Evolutionary conservation across 2,888 invertebrate genomes (phyloP).

Genomic region (Drosophila eohydei): DNA sequence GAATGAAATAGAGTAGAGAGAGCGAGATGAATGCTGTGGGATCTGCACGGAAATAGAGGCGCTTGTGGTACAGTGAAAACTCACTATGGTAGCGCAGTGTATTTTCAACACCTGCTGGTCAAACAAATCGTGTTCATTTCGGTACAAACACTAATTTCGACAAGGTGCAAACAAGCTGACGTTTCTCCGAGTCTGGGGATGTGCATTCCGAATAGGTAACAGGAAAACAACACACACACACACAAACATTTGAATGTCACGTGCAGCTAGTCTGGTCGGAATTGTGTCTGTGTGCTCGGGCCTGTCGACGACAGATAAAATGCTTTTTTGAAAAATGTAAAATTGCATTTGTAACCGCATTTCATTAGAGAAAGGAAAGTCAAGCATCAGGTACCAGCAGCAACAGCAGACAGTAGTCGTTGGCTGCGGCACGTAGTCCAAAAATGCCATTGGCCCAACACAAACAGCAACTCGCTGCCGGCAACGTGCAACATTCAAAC

Average conservation of each 20-base stretch:
- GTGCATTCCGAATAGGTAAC: slow-evolving; percentile 14
- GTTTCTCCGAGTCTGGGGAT: slow-evolving; percentile 31
- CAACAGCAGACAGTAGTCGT: slow-evolving; percentile 32
- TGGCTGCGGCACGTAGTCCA: slow-evolving; percentile 52
- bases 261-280: slow-evolving; percentile 35
- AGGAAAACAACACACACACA: slow-evolving; percentile 20
- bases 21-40: not conserved
- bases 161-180: slow-evolving; percentile 80
- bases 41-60: slow-evolving; percentile 4
- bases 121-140: slow-evolving; percentile 79
- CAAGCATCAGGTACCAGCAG: slow-evolving; percentile 68
- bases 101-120: slow-evolving; percentile 78
- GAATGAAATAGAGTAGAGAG: not conserved
- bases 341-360: slow-evolving; percentile 79
- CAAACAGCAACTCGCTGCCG: slow-evolving; percentile 36
- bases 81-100: slow-evolving; percentile 53
- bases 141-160: slow-evolving; percentile 79
- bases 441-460: slow-evolving; percentile 37
- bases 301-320: slow-evolving; percentile 76
- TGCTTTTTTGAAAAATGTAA: slow-evolving; percentile 75
- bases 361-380: slow-evolving; percentile 78
- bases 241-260: slow-evolving; percentile 37
- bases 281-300: slow-evolving; percentile 40
- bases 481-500: slow-evolving; percentile 48
- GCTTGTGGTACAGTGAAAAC: slow-evolving; percentile 36